Evolutionary conservation across 2,113 vertebrate genomes (phyloP), one percentile per base, ranked within the genome.

Genomic region (Lasiurus cinereus): DNA sequence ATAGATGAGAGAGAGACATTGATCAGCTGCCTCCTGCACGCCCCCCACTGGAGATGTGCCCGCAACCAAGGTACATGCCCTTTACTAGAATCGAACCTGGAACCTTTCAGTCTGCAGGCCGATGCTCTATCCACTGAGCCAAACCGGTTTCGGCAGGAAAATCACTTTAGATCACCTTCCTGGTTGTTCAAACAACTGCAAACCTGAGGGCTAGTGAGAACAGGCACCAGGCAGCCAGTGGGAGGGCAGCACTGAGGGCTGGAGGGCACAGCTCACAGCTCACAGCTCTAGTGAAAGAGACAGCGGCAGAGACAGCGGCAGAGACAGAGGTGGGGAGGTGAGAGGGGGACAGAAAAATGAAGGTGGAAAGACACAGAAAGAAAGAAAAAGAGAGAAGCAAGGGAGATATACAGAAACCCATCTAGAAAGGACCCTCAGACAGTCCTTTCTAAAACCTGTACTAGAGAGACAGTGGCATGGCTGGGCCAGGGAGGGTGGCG

Each of bases 351-450:
- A 48, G 43, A 29, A 33, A 43, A 54, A 33, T 8, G 24, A 76
- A 90, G 33, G 50, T 46, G 50, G n/a, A 50, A 90, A 95, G 83
- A 64, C 62, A 33, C 48, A 18, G 15, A 77, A 85, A 76, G 91
- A 89, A 54, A 50, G 43, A 74, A 22, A 91, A 29, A 56, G 9
- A 76, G 70, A 7, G 78, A 36, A 36, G 29, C 50, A 21, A 19
- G 64, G 33, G 50, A 80, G 24, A 54, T 39, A 33, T 39, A 72
- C 11, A 46, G 70, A 64, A 24, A 82, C 19, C 56, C 39, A 29
- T 52, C 29, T 56, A 13, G 16, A 67, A 33, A 94, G 59, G 22
- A 50, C 10, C 2, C 4, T 31, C 46, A 10, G 0, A 36, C 11
- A 67, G n/a, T n/a, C 73, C 84, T 74, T 74, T 79, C 77, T 74